Conservation (phyloP, 1,140 invertebrate genomes). For the Hyposmocoma kahamanoa region DNA sequence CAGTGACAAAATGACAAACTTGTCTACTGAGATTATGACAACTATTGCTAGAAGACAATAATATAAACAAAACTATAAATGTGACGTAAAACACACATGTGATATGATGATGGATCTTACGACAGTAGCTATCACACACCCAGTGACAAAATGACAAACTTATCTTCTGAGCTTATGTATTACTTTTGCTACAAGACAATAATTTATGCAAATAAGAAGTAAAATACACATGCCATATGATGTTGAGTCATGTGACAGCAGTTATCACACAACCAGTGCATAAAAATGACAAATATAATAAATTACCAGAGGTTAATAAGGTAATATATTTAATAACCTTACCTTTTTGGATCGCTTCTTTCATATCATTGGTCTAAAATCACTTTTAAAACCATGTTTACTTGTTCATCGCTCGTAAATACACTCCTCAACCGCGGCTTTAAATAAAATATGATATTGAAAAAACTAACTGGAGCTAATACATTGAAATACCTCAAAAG, state of each 20-base stretch:
- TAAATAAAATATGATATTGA: no score
- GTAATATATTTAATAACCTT: no score
- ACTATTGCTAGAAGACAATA: constrained; percentile 10
- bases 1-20: constrained; percentile 9
- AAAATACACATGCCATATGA: not conserved
- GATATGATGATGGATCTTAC: not conserved
- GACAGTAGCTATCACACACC: not conserved
- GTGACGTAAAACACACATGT: not conserved
- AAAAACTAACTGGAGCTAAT: no score
- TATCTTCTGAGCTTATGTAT: constrained; percentile 11
- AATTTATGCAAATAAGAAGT: not conserved
- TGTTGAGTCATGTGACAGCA: not conserved
- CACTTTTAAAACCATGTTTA: no score
- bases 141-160: constrained; percentile 9
- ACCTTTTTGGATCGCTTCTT: no score
- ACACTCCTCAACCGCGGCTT: no score
- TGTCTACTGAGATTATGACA: constrained; percentile 11
- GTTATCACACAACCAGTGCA: constrained; percentile 6
- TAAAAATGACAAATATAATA: constrained; percentile 5
- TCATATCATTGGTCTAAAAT: no score
- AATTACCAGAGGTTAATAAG: no score
- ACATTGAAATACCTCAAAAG: no score
- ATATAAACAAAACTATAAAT: no score
- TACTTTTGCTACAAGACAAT: constrained; percentile 9
- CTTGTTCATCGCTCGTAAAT: no score